These are phyloP conservation scores for Holotrichia oblita DNA, from an alignment of 1,140 invertebrate species.

Conservation along the genomic window DNA sequence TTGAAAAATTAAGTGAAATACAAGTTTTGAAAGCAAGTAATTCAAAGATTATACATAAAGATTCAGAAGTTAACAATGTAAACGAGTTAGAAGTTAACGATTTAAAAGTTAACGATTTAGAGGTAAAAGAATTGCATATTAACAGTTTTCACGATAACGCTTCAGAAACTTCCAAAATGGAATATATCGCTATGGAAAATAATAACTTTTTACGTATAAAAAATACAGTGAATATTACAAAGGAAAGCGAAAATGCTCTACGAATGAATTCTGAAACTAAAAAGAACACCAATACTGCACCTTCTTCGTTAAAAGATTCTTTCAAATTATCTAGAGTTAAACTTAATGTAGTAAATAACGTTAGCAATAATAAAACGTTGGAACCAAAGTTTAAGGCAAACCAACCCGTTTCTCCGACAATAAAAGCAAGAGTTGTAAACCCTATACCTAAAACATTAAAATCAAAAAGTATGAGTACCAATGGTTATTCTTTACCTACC, in stretches of 20 bases:
- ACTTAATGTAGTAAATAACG: too few relatives aligned
- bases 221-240: too few relatives aligned
- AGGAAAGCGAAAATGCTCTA: neutral
- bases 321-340: neutral
- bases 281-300: neutral
- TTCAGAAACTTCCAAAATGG: neutral
- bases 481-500: neutral
- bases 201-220: neutral
- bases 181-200: neutral
- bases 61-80: too few relatives aligned
- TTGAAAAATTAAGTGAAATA: neutral
- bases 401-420: neutral
- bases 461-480: constrained; percentile 20
- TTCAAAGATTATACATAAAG: neutral
- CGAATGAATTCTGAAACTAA: neutral
- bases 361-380: neutral
- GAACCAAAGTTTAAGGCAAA: neutral
- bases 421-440: neutral
- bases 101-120: neutral
- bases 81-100: neutral
- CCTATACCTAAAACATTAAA: constrained; percentile 4
- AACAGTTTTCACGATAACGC: neutral
- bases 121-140: neutral
- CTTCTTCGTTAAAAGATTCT: neutral
- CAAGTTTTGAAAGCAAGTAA: neutral